Percentiles rank a stretch among this genome's conserved stretches.
Conservation (phyloP, 2,113 vertebrate species). For the Scartelaos histophorus region DNA sequence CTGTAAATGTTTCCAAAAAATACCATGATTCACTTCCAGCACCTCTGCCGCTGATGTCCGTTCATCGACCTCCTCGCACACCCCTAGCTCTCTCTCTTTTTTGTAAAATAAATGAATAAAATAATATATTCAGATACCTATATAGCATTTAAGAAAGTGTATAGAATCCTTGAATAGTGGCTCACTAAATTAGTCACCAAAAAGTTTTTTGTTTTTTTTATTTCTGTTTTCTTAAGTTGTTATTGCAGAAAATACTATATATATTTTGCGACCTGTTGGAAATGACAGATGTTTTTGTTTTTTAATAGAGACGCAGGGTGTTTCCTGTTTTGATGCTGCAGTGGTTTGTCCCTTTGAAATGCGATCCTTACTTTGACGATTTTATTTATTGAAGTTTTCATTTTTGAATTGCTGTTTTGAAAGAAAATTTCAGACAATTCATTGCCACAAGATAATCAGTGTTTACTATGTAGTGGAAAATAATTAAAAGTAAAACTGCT, state of each 20-base stretch:
- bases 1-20: slow-evolving; percentile 22
- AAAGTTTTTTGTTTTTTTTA: slow-evolving; percentile 41
- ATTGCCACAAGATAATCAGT: slow-evolving; percentile 75
- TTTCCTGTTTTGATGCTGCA: slow-evolving; percentile 69
- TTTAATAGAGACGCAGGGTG: slow-evolving; percentile 47
- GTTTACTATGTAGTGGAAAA: slow-evolving; percentile 21
- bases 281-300: slow-evolving; percentile 5
- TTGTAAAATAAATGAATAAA: slow-evolving; percentile 76
- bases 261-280: slow-evolving; percentile 56
- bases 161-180: slow-evolving; percentile 78
- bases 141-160: slow-evolving; percentile 77
- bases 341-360: slow-evolving; percentile 48
- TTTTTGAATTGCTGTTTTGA: slow-evolving; percentile 54
- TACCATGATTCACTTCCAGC: slow-evolving; percentile 19
- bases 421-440: slow-evolving; percentile 59
- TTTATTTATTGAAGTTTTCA: slow-evolving; percentile 64
- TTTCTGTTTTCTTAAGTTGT: slow-evolving; percentile 50
- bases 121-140: slow-evolving; percentile 80
- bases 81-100: slow-evolving; percentile 32
- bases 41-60: slow-evolving; percentile 31
- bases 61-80: slow-evolving; percentile 46
- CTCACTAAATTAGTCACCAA: slow-evolving; percentile 76
- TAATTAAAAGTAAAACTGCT: neutral
- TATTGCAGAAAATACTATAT: slow-evolving; percentile 39
- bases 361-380: slow-evolving; percentile 39